phyloP scores from a whole-genome alignment of 2,113 vertebrate species.

The Peromyscus californicus region DNA sequence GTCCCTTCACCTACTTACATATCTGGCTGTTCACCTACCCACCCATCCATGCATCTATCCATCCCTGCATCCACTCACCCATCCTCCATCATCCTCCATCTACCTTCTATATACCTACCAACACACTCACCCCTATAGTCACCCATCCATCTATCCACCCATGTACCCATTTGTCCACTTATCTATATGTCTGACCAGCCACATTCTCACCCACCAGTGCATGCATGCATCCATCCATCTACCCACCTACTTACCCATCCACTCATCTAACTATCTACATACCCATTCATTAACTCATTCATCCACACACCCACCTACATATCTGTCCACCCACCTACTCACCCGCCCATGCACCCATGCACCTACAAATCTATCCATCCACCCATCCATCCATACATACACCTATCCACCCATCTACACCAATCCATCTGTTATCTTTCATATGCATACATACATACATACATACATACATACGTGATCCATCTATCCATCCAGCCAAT shows the following conservation, averaged over 20 bases:
- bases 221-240: too few relatives aligned
- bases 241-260: neutral
- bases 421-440: too few relatives aligned
- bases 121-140: too few relatives aligned
- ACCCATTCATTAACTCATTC: neutral
- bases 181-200: neutral
- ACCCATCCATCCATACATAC: neutral
- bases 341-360: too few relatives aligned
- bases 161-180: neutral
- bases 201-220: too few relatives aligned
- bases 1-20: too few relatives aligned
- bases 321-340: neutral
- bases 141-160: neutral
- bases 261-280: neutral
- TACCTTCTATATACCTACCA: rapidly evolving
- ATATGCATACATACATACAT: neutral
- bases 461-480: neutral
- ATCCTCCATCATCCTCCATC: neutral
- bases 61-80: neutral
- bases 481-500: neutral
- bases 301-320: neutral
- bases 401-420: neutral
- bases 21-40: too few relatives aligned
- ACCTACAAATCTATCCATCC: neutral
- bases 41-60: too few relatives aligned